Evolutionary conservation across 2,888 invertebrate species (phyloP).

Genomic region (Callyntrura guangdongensis): DNA sequence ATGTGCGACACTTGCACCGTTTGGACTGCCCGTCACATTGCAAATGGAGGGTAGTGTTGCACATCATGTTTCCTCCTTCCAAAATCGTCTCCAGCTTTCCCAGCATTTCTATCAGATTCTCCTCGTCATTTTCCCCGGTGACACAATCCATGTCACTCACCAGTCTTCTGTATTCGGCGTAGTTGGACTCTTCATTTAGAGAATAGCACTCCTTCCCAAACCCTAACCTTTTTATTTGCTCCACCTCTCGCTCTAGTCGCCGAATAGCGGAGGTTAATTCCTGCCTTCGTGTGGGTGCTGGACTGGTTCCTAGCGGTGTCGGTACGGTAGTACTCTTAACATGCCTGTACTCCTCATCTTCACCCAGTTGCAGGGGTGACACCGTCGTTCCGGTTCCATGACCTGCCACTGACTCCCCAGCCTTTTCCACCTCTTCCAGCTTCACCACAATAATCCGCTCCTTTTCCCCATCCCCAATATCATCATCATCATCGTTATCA

Average conservation of each 20-base stretch:
- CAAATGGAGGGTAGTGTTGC: constrained; percentile 68
- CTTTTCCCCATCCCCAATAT: constrained; percentile 57
- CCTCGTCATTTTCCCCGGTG: constrained; percentile 72
- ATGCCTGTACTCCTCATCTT: constrained; percentile 41
- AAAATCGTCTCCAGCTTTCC: constrained; percentile 65
- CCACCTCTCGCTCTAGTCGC: constrained; percentile 64
- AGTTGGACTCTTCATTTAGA: constrained; percentile 69
- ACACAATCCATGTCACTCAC: constrained; percentile 73
- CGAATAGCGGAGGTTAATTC: constrained; percentile 72
- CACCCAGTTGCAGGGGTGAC: constrained; percentile 8
- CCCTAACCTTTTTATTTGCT: constrained; percentile 23
- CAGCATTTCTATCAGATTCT: constrained; percentile 70
- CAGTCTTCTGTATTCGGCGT: constrained; percentile 71
- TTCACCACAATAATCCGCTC: constrained; percentile 71
- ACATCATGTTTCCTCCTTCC: constrained; percentile 63
- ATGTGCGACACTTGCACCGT: constrained; percentile 68
- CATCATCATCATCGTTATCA: constrained; percentile 63
- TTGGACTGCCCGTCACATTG: constrained; percentile 71
- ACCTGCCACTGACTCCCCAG: neutral
- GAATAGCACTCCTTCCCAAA: constrained; percentile 67
- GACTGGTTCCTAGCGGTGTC: constrained; percentile 59
- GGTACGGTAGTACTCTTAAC: constrained; percentile 41
- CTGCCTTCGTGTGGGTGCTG: constrained; percentile 65
- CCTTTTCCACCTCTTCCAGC: constrained; percentile 54
- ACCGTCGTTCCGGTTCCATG: constrained; percentile 5